Base-by-base conservation (phyloP, 2,113 vertebrate species). In the Gadus chalcogrammus region DNA sequence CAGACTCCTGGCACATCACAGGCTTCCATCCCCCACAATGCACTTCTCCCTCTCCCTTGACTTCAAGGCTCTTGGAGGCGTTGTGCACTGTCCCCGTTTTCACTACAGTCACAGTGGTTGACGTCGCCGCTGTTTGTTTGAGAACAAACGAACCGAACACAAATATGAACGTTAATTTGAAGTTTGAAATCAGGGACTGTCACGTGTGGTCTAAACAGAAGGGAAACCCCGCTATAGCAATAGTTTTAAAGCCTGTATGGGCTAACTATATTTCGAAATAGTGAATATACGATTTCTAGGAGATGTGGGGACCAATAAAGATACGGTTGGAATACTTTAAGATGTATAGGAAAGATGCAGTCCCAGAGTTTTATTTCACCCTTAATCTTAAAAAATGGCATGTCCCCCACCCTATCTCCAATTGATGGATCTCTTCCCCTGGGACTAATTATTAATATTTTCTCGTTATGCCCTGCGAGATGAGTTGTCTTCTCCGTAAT, bases 381-480 rank as follows among this genome's bases (percentile, higher is more conserved):
- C n/a, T 58, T n/a, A 58, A 16, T 65, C 70, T 65, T 65, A 67
- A 16, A 56, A 68, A 72, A 27, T 35, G 42, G 42, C 42, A 27
- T 71, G 61, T 71, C 65, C 71, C 27, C 35, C 31, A 35, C 3
- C 15, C 52, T 61, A 9, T 65, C 62, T 62, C 59, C 65, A 65
- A 79, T 75, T 83, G 61, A 72, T 78, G 77, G 68, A 69, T 87
- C 27, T 69, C 80, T 79, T 84, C 87, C 81, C 58, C 69, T 80
- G 83, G 71, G 82, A 82, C 76, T 84, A 88, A 90, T 89, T 89
- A 87, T 85, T 68, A 82, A 72, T 70, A 82, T 81, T 82, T 88
- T 76, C 83, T 78, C 74, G 52, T 86, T 77, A 78, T 74, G 78
- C 81, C 80, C 70, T 67, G 70, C 12, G 9, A 83, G 79, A 86